Evolutionary conservation across 2,888 invertebrate species (phyloP), one percentile per base, ranked within the genome.

Genomic region (Mylabris sibirica): DNA sequence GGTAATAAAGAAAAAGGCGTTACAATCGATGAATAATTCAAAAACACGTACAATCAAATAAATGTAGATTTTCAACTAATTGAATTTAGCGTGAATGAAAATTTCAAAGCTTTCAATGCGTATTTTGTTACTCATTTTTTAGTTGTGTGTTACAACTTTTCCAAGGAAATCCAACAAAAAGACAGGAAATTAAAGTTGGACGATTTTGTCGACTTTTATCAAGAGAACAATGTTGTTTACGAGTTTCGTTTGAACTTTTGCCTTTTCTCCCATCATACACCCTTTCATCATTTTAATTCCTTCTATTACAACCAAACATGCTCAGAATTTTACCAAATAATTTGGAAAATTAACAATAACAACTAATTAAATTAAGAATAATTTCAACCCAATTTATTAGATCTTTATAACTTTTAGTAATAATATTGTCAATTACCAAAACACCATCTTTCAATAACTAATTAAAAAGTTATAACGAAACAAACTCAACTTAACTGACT

Each of bases 171-270:
- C 60, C 60, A 62, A 70, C 70, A 70, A 70, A 70, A 67, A 65
- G 63, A 60, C 67, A 65, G 63, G 70, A 70, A 67, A 65, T 66
- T 59, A 59, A 65, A 70, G 67, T 70, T 64, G 64, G 65, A 20
- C 61, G 61, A 61, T 65, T 70, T 65, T 63, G 57, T 63, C 44
- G 67, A 67, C 63, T 70, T 67, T 53, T 70, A 67, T 70, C 70
- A 63, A 44, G 60, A 67, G 67, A 67, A 70, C 70, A 70, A 67
- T 70, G 67, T 70, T 70, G 67, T 70, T 70, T 62, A 63, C 60
- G 30, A 65, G 17, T 64, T 70, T 61, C 62, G 63, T 70, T 65
- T 65, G 70, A 70, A 63, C 70, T 67, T 65, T 70, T 57, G 60
- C 60, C 61, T 65, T 61, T 66, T 66, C 64, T 66, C 30, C 8